Evolutionary conservation across 2,888 invertebrate genomes (phyloP).

Genomic region (Dryococelus australis): DNA sequence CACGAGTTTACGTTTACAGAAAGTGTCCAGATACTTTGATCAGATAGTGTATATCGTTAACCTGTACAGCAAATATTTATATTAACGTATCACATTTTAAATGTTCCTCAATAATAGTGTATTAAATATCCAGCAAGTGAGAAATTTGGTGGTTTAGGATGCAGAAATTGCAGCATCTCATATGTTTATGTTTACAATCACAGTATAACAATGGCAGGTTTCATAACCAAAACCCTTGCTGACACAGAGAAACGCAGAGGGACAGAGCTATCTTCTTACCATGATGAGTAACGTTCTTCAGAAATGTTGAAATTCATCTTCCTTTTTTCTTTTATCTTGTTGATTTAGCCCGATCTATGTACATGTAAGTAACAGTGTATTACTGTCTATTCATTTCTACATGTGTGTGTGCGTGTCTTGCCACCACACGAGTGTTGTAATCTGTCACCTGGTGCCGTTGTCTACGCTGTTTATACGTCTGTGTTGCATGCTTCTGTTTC

Average conservation of each 20-base stretch:
- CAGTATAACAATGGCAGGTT: too few species aligned
- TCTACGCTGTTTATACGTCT: not conserved
- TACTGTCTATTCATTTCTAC: not conserved
- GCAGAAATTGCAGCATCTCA: too few species aligned
- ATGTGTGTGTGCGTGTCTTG: not conserved
- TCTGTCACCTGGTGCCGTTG: not conserved
- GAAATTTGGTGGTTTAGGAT: too few species aligned
- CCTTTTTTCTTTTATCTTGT: not conserved
- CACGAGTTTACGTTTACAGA: too few species aligned
- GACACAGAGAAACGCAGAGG: constrained; percentile 23
- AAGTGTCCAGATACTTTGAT: too few species aligned
- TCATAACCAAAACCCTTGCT: not conserved
- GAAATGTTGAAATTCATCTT: not conserved
- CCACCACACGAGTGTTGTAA: not conserved
- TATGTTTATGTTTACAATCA: not conserved
- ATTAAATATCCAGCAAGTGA: too few species aligned
- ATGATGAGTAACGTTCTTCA: not conserved
- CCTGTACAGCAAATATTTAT: too few species aligned
- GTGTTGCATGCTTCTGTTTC: not conserved
- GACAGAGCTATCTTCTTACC: constrained; percentile 27
- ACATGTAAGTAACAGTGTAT: not conserved
- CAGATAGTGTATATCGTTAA: too few species aligned
- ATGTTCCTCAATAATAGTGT: too few species aligned
- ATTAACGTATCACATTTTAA: too few species aligned
- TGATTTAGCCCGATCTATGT: not conserved